phyloP scores from a whole-genome alignment of 2,888 invertebrate genomes.

The Deroplatys truncata region DNA sequence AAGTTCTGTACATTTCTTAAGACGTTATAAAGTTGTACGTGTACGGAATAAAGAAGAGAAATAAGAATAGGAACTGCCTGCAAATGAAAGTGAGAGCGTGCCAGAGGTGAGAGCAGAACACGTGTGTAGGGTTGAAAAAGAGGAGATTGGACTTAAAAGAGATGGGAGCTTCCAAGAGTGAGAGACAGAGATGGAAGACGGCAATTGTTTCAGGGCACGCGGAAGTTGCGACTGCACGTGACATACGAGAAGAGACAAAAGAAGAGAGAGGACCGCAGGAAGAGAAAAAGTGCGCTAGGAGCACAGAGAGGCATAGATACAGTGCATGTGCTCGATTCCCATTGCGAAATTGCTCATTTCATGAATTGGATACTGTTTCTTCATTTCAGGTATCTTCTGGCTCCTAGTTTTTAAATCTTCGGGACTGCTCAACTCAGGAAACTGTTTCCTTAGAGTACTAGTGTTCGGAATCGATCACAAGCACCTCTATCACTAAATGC shows the following conservation, averaged over 20 bases:
- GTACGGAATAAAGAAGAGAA: background rate
- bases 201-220: background rate
- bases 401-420: no score
- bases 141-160: background rate
- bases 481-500: no score
- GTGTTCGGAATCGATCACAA: no score
- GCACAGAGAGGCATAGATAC: background rate
- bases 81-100: slow-evolving; percentile 21
- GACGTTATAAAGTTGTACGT: background rate
- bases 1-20: no score
- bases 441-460: no score
- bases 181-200: background rate
- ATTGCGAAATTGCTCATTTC: background rate
- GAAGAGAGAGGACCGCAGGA: background rate
- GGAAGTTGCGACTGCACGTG: background rate
- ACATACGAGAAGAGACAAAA: background rate
- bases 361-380: background rate
- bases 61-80: background rate
- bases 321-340: background rate
- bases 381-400: background rate
- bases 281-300: background rate
- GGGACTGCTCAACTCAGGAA: no score
- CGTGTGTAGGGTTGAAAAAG: slow-evolving; percentile 26
- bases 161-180: no score
- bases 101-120: slow-evolving; percentile 17